Evolutionary conservation across 2,797 vertebrate species (phyloP).

Genomic region (Psittacula echo): DNA sequence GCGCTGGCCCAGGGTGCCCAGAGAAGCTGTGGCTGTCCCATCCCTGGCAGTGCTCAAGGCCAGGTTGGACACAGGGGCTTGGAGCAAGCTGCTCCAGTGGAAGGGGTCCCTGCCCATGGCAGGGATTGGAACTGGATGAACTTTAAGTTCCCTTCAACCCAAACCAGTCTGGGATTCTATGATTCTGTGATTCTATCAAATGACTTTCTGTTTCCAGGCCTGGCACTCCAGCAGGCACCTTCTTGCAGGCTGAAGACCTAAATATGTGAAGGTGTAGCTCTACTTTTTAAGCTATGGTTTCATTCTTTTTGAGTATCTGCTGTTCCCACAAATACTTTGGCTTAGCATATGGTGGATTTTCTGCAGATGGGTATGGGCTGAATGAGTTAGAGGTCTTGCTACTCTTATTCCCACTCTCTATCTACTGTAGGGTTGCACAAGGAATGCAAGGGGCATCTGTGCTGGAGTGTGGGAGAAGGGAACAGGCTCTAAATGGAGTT

Average conservation of each 20-base stretch:
- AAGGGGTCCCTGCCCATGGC: not conserved
- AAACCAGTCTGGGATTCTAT: not conserved
- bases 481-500: not conserved
- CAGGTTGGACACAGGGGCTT: not conserved
- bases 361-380: not conserved
- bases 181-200: not conserved
- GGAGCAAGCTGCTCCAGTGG: not conserved
- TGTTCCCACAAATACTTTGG: not conserved
- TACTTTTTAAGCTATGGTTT: not conserved
- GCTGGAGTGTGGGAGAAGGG: fast-evolving
- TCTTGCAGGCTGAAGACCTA: not conserved
- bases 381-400: fast-evolving
- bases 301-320: not conserved
- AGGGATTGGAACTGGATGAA: not conserved
- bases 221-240: not conserved
- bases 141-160: not conserved
- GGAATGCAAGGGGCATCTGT: not conserved
- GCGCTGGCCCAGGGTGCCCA: too few relatives aligned
- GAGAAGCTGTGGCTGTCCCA: too few relatives aligned
- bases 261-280: fast-evolving
- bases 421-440: not conserved
- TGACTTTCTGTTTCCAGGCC: not conserved
- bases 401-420: not conserved
- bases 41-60: not conserved
- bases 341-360: not conserved